Conservation (phyloP, 1,140 invertebrate species). For the Drosophila ercepeae region DNA sequence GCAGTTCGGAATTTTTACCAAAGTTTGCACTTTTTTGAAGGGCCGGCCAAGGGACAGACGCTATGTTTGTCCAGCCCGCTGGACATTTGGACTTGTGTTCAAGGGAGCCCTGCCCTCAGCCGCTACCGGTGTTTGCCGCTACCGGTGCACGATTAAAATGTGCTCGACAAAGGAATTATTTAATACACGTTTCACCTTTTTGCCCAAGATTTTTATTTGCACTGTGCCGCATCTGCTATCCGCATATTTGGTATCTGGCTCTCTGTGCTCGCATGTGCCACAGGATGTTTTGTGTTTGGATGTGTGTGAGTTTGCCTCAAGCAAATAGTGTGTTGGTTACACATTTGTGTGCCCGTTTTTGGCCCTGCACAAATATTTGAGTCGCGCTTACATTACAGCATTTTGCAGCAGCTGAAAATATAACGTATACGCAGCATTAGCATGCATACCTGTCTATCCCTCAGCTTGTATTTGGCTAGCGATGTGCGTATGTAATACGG, state of each 20-base stretch:
- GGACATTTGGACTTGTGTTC: conserved; percentile 59
- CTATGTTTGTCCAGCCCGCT: conserved; percentile 64
- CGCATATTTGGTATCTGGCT: no score
- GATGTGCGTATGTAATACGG: conserved; percentile 18
- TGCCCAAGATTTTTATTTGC: conserved; percentile 79
- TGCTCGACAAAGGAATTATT: conserved; percentile 82
- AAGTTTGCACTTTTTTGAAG: conserved; percentile 64
- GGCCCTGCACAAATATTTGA: conserved; percentile 75
- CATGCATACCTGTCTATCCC: conserved; percentile 62
- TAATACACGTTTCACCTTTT: conserved; percentile 82
- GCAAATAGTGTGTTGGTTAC: conserved; percentile 81
- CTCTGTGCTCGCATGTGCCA: background rate
- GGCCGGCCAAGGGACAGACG: conserved; percentile 1
- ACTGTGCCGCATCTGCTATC: conserved; percentile 57
- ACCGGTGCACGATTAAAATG: conserved; percentile 80
- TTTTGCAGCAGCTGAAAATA: conserved; percentile 74
- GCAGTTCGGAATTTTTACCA: conserved; percentile 76
- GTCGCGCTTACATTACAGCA: conserved; percentile 62
- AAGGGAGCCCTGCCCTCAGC: conserved; percentile 27
- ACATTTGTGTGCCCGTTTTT: conserved; percentile 77
- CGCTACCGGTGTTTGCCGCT: conserved; percentile 77
- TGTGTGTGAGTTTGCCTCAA: conserved; percentile 59
- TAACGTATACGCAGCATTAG: conserved; percentile 77
- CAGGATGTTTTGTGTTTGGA: background rate
- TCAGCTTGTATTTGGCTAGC: conserved; percentile 11